These are phyloP conservation scores for Mactra quadrangularis DNA, from an alignment of 1,140 invertebrate species.

Conservation along the genomic window DNA sequence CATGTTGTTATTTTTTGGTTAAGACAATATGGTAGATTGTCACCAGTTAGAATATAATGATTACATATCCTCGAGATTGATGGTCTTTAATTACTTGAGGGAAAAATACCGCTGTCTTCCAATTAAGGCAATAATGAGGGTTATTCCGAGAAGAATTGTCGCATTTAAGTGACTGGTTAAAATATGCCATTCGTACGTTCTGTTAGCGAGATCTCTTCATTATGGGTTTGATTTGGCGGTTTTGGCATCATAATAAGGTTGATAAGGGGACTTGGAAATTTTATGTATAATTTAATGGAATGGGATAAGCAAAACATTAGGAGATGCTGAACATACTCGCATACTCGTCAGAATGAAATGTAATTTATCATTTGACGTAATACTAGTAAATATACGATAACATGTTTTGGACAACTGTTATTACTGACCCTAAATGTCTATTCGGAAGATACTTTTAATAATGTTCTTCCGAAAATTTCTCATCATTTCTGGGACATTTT, in stretches of 20 bases:
- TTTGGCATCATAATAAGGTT: slow-evolving; percentile 31
- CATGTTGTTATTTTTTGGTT: slow-evolving; percentile 22
- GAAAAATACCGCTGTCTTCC: slow-evolving; percentile 50
- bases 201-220: slow-evolving; percentile 14
- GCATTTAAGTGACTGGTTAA: slow-evolving; percentile 35
- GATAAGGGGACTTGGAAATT: too few species aligned
- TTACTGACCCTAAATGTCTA: too few species aligned
- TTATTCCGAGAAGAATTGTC: slow-evolving; percentile 42
- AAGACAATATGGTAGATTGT: slow-evolving; percentile 36
- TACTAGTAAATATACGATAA: too few species aligned
- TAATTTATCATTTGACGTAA: too few species aligned
- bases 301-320: slow-evolving; percentile 6
- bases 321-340: not conserved
- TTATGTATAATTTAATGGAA: slow-evolving; percentile 12
- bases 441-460: too few species aligned
- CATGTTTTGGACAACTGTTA: too few species aligned
- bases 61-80: slow-evolving; percentile 32
- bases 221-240: slow-evolving; percentile 17
- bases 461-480: too few species aligned
- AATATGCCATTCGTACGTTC: not conserved
- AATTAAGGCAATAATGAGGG: slow-evolving; percentile 48
- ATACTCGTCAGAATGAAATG: slow-evolving; percentile 1
- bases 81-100: slow-evolving; percentile 44
- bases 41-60: slow-evolving; percentile 36
- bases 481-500: too few species aligned